Conservation (phyloP, 2,113 vertebrate genomes). For the Gambusia holbrooki region DNA sequence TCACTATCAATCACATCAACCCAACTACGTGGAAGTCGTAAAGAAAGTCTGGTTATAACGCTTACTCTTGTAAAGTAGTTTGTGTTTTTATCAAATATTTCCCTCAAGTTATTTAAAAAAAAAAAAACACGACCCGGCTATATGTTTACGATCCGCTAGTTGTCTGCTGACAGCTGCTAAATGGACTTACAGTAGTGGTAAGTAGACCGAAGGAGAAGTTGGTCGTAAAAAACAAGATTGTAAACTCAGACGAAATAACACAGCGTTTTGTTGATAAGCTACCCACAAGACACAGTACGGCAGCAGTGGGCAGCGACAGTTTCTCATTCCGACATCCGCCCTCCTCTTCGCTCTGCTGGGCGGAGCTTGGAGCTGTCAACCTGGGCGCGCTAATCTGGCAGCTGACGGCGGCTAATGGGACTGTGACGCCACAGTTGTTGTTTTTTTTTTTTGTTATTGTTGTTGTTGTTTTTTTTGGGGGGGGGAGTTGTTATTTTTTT, state of each 20-base stretch:
- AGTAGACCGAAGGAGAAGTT: background rate
- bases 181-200: background rate
- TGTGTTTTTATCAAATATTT: background rate
- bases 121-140: background rate
- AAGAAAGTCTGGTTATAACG: background rate
- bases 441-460: too few species aligned
- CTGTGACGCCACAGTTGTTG: too few species aligned
- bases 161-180: background rate
- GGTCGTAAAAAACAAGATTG: background rate
- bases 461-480: too few species aligned
- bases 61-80: background rate
- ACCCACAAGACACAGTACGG: background rate
- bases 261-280: background rate
- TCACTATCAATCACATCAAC: background rate
- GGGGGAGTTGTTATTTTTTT: too few species aligned
- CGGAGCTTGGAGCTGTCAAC: constrained; percentile 57
- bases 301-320: background rate
- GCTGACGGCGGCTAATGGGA: background rate
- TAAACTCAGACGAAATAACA: background rate
- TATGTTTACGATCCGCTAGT: background rate
- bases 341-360: constrained; percentile 44
- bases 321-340: constrained; percentile 45
- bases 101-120: too few species aligned
- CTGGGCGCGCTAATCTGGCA: background rate
- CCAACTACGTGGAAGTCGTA: background rate